Evolutionary conservation across 2,797 vertebrate genomes (phyloP), one percentile per base, ranked within the genome.

Genomic region (Rhinichthys osculus): DNA sequence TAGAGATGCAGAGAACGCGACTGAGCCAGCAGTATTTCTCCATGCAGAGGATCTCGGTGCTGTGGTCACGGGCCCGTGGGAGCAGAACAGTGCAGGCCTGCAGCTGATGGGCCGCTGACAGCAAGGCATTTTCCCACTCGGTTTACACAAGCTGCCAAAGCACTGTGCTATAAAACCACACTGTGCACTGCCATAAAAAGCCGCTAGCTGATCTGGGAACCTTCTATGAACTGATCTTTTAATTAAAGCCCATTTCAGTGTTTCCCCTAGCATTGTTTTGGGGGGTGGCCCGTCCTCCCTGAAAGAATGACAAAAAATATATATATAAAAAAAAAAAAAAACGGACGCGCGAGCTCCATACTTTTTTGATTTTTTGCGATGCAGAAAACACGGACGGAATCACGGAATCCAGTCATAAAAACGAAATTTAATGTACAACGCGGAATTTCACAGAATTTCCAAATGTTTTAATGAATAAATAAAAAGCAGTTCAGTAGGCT

Each of bases 111-210:
- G 78, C 84, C 23, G 57, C 70, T 80, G 70, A 81, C 84, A 78
- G 76, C 38, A 78, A 85, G 69, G 67, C 54, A 64, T 81, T 73
- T 81, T 85, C 77, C 77, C 77, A 47, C 76, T 85, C 69, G 35
- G 84, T 80, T 80, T 80, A 59, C 77, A 79, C 78, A 71, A 85
- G 78, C 78, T 73, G 78, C 84, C 78, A 85, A 79, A 81, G 78
- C 69, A 52, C 69, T 80, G 76, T 42, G 42, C 52, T 52, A 50
- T 40, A 80, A 73, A 80, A 81, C 69, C 77, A 85, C 42, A 54
- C 40, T 69, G 83, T 59, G 77, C 40, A 30, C 40, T 35, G 44
- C 59, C 47, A 67, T 70, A 21, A 78, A 57, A 67, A 67, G 9
- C 42, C 17, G 5, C 70, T 38, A 52, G 47, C 50, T 79, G 83